Percentiles rank a stretch among this genome's conserved stretches.
phyloP scores from a whole-genome alignment of 2,888 invertebrate species.

The Tupiocoris notatus region DNA sequence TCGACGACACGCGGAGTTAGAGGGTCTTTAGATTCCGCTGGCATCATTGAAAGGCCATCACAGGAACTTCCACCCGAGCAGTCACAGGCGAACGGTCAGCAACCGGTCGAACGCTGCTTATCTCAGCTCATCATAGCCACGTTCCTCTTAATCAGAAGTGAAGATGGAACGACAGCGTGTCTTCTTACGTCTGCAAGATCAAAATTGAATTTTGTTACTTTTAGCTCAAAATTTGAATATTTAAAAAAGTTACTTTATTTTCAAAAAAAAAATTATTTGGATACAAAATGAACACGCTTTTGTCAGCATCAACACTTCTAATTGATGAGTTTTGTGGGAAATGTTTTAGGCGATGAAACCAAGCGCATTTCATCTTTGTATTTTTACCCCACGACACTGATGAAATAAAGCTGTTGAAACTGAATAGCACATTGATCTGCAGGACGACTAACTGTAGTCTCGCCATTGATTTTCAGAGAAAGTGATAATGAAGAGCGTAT shows the following conservation, averaged over 20 bases:
- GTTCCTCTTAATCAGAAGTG: conserved; percentile 8
- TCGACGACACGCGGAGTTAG: neutral
- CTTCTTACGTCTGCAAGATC: conserved; percentile 8
- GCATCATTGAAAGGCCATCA: conserved; percentile 17
- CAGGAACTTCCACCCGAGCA: neutral
- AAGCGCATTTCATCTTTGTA: no score
- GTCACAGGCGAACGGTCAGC: neutral
- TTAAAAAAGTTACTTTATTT: neutral
- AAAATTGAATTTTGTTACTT: neutral
- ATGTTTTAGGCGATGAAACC: no score
- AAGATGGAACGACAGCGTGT: conserved; percentile 1
- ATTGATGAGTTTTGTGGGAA: neutral
- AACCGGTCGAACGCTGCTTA: neutral
- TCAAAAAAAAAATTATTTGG: neutral
- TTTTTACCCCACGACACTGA: no score
- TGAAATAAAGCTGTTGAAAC: no score
- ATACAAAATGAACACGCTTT: conserved; percentile 2
- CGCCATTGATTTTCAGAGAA: no score
- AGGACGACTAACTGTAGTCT: no score
- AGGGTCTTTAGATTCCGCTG: neutral
- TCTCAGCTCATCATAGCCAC: neutral
- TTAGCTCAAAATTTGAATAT: neutral
- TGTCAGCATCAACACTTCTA: neutral
- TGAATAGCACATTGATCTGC: no score
- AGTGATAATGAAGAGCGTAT: no score